Evolutionary conservation across 1,140 invertebrate species (phyloP), one percentile per base, ranked within the genome.

Genomic region (Euschistus heros): DNA sequence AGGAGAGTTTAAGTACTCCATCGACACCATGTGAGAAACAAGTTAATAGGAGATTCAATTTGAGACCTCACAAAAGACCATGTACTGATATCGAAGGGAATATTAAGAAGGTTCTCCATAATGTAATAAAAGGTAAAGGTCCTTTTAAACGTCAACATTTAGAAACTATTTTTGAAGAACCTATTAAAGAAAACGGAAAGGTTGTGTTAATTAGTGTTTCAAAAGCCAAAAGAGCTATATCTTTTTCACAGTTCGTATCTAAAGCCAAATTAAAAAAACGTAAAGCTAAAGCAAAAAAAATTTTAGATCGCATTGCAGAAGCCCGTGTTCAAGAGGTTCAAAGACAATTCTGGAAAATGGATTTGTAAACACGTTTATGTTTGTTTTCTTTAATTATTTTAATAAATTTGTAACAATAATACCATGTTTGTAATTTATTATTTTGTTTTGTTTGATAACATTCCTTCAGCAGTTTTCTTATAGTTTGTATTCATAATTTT

Each of bases 271-370:
- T 24, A 57, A 57, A 57, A 24, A 57, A 57, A 57, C 18, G 54
- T 17, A 57, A 26, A 14, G 54, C 54, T 57, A 57, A 57, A 57
- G 54, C 54, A 4, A 57, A 57, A 26, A 57, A 57, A 27, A 57
- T 57, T 26, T 24, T 57, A 24, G 54, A 57, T 26, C 20, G 24
- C 2, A 57, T 57, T 57, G 18, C 54, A 8, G 54, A 57, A 57
- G 54, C 54, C 5, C 54, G 54, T 57, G 54, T 57, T 7, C 20
- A 57, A 24, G 54, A 57, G 24, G 54, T 57, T 57, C 54, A 57
- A 22, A 57, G 54, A 26, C 54, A 57, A 15, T 57, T 57, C 26
- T 57, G 54, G 54, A 57, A 57, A 57, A 57, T 57, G 54, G 54
- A 57, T 26, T 26, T 57, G 24, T 57, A 26, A 27, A 57, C 24